phyloP scores from a whole-genome alignment of 2,113 vertebrate species.

The Brachypodius melanocephalos region DNA sequence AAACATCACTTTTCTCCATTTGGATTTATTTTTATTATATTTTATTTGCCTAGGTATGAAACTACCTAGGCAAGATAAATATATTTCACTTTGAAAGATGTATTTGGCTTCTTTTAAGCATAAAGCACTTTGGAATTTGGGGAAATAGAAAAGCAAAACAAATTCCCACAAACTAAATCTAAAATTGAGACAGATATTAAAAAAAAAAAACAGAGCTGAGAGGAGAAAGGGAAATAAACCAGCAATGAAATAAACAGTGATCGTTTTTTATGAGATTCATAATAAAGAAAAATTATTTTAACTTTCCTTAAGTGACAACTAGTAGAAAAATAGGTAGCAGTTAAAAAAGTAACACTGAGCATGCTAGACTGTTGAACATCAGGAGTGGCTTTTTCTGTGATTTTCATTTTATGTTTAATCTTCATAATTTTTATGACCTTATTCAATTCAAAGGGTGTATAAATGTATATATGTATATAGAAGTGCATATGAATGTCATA shows the following conservation, averaged over 20 bases:
- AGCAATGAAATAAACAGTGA: constrained; percentile 18
- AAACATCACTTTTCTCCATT: neutral
- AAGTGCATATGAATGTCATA: neutral
- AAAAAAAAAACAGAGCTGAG: neutral
- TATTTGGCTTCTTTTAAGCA: neutral
- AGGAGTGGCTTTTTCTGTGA: neutral
- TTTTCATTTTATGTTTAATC: constrained; percentile 1
- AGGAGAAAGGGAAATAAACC: constrained; percentile 27
- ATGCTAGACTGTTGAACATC: neutral
- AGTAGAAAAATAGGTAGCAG: neutral
- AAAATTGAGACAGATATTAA: neutral
- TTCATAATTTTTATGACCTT: neutral
- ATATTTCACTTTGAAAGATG: neutral
- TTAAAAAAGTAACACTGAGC: neutral
- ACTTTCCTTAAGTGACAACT: constrained; percentile 27
- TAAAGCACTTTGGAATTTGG: neutral
- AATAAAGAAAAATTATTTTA: constrained; percentile 30
- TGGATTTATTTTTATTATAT: neutral
- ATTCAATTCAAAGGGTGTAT: neutral
- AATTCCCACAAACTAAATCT: constrained; percentile 11
- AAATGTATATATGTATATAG: neutral
- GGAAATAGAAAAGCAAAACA: constrained; percentile 25
- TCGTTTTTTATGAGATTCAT: neutral
- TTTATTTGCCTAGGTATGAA: neutral
- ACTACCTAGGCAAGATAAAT: neutral